These are phyloP conservation scores for Decapterus maruadsi DNA, from an alignment of 2,797 vertebrate species.

Conservation along the genomic window DNA sequence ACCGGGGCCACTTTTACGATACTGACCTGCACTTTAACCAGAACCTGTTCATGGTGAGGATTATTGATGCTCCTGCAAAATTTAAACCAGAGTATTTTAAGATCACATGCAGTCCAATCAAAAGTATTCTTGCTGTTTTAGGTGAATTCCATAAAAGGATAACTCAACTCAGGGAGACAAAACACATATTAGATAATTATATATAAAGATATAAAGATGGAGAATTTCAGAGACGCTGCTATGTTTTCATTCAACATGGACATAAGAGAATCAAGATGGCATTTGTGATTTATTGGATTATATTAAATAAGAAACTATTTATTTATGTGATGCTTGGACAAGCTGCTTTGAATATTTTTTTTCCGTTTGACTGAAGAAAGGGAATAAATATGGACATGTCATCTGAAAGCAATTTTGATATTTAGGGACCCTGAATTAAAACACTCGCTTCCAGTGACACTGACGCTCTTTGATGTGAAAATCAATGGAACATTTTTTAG, in stretches of 20 bases:
- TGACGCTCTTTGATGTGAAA: constrained; percentile 57
- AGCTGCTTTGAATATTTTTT: constrained; percentile 32
- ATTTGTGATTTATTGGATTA: constrained; percentile 50
- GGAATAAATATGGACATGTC: constrained; percentile 55
- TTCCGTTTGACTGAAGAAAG: constrained; percentile 2
- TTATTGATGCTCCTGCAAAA: background rate
- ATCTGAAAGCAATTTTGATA: constrained; percentile 70
- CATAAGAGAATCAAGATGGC: constrained; percentile 48
- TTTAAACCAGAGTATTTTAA: background rate
- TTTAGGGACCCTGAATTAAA: constrained; percentile 57
- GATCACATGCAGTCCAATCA: background rate
- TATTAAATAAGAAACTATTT: constrained; percentile 48
- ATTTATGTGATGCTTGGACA: constrained; percentile 39
- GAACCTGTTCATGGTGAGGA: constrained; percentile 88
- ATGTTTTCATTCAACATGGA: constrained; percentile 55
- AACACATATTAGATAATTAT: background rate
- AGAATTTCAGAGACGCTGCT: constrained; percentile 37
- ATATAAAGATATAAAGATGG: background rate
- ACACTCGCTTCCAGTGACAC: constrained; percentile 42
- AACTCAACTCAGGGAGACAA: background rate
- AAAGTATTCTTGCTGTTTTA: background rate
- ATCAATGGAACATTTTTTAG: constrained; percentile 27
- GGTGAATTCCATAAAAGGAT: background rate
- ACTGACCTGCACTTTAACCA: constrained; percentile 89
- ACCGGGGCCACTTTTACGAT: constrained; percentile 87